Percentiles rank a stretch among this genome's conserved stretches.
Conservation (phyloP, 2,888 invertebrate genomes). For the Xanthia icteritia region DNA sequence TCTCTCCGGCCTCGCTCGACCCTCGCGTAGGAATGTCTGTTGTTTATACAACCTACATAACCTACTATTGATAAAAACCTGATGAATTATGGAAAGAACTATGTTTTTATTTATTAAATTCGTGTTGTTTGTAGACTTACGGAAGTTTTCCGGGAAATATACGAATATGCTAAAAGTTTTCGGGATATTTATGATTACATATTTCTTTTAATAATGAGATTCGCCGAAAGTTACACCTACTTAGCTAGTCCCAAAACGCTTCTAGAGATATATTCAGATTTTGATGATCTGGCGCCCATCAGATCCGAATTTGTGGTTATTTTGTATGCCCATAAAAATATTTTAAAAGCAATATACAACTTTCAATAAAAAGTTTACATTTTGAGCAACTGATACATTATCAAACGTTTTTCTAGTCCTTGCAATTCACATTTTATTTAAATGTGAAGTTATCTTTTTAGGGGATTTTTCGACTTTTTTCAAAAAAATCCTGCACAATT, state of each 20-base stretch:
- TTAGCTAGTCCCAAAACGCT: neutral
- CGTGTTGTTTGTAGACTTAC: neutral
- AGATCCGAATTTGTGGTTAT: neutral
- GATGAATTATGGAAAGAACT: conserved; percentile 57
- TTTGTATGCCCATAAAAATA: neutral
- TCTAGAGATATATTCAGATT: neutral
- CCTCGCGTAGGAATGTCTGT: conserved; percentile 65
- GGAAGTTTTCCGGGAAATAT: conserved; percentile 1
- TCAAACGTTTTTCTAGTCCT: neutral
- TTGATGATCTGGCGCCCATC: neutral
- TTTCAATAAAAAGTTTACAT: neutral
- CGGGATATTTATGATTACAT: neutral
- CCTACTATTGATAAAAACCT: conserved; percentile 64
- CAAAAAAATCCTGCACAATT: neutral
- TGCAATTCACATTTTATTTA: neutral
- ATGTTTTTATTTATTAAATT: conserved; percentile 36
- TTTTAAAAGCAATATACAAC: too few species aligned
- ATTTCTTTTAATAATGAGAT: neutral
- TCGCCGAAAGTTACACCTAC: neutral
- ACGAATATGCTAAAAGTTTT: neutral
- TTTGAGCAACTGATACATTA: neutral
- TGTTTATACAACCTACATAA: conserved; percentile 66
- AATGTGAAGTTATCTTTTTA: neutral
- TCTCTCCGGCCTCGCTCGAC: conserved; percentile 60
- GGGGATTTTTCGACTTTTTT: neutral